Conservation (phyloP, 2,888 invertebrate species). For the Drepanosiphum platanoidis region DNA sequence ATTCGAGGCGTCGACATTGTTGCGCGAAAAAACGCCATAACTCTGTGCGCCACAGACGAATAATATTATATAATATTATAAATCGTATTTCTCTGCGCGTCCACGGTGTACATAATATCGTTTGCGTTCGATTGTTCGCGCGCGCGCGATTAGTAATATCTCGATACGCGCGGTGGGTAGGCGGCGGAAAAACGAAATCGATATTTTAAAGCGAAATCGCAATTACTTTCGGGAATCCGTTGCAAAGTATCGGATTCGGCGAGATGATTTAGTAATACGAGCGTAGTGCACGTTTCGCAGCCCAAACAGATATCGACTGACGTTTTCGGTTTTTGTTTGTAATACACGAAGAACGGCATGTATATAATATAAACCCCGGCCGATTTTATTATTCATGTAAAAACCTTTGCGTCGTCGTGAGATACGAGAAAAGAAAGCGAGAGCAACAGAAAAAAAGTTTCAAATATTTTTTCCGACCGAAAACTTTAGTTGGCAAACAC, state of each 20-base stretch:
- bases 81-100: no score
- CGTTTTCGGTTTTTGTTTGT: not conserved
- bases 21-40: no score
- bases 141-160: no score
- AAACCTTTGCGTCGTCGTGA: not conserved
- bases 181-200: no score
- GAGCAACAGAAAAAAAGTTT: slow-evolving; percentile 18
- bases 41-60: no score
- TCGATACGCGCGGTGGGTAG: no score
- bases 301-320: not conserved
- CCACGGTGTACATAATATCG: no score
- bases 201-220: not conserved
- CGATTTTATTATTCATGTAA: slow-evolving; percentile 39
- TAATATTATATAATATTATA: no score
- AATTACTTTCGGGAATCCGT: slow-evolving; percentile 1
- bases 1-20: no score
- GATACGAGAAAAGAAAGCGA: not conserved
- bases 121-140: no score
- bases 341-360: no score
- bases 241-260: not conserved
- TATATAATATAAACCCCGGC: not conserved
- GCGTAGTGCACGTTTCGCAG: not conserved
- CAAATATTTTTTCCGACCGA: not conserved
- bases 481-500: slow-evolving; percentile 7
- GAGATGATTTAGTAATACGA: not conserved